These are phyloP conservation scores for Bellardia pandia DNA, from an alignment of 2,888 invertebrate species.

Conservation along the genomic window DNA sequence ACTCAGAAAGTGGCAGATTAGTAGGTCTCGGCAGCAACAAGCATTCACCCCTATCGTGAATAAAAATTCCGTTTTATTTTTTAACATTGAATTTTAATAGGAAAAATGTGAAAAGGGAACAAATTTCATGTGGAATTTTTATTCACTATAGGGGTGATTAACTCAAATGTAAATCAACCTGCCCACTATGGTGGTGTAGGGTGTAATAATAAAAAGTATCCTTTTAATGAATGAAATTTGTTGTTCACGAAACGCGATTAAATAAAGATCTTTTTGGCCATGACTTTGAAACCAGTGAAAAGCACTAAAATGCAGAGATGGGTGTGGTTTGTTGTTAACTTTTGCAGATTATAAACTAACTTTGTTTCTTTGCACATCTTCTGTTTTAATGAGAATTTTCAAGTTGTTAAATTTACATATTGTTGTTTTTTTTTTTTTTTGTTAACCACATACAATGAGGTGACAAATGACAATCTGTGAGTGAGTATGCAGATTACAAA, in stretches of 20 bases:
- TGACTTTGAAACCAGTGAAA: constrained; percentile 65
- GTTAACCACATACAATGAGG: constrained; percentile 58
- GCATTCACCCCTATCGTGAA: too few species aligned
- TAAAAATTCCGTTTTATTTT: too few species aligned
- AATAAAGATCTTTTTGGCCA: constrained; percentile 56
- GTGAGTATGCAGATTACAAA: constrained; percentile 58
- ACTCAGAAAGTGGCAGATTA: too few species aligned
- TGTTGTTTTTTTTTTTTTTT: constrained; percentile 5
- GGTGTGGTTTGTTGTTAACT: constrained; percentile 44
- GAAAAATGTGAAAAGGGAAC: too few species aligned
- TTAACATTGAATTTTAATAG: too few species aligned
- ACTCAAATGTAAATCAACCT: too few species aligned
- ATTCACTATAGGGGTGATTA: too few species aligned
- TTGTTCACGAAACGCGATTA: constrained; percentile 48
- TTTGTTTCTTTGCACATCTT: constrained; percentile 6
- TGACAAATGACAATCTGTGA: constrained; percentile 67
- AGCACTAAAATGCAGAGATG: constrained; percentile 30
- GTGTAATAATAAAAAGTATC: constrained; percentile 20
- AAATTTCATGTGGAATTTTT: too few species aligned
- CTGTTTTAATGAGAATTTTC: constrained; percentile 56
- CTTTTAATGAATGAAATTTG: constrained; percentile 70
- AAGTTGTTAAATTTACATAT: constrained; percentile 41
- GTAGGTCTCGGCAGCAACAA: too few species aligned
- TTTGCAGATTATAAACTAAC: constrained; percentile 40
- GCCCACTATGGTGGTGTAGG: too few species aligned